These are phyloP conservation scores for Cephalopachus bancanus DNA, from an alignment of 2,797 vertebrate genomes.

Conservation along the genomic window DNA sequence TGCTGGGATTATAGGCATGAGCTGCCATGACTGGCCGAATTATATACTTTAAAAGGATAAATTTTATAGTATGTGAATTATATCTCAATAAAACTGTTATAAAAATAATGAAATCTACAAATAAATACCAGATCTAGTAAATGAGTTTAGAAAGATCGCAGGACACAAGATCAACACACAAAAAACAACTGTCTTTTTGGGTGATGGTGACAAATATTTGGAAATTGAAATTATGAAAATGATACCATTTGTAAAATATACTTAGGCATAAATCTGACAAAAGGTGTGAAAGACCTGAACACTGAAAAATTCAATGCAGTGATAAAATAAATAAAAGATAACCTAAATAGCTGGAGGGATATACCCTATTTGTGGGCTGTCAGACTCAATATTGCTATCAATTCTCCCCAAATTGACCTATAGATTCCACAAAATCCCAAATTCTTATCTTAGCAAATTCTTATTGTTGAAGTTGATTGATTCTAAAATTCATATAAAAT, in stretches of 20 bases:
- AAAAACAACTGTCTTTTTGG: not conserved
- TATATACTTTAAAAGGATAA: not conserved
- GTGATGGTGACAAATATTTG: not conserved
- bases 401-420: not conserved
- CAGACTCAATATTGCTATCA: not conserved
- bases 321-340: not conserved
- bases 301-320: not conserved
- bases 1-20: no score
- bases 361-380: not conserved
- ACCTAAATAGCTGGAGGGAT: not conserved
- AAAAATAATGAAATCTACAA: not conserved
- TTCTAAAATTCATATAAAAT: not conserved
- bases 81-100: not conserved
- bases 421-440: not conserved
- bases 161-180: not conserved
- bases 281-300: not conserved
- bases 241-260: not conserved
- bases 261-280: slow-evolving; percentile 6
- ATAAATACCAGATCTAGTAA: not conserved
- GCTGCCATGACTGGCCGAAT: not conserved
- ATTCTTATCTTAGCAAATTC: not conserved
- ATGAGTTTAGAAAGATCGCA: not conserved
- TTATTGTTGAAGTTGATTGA: not conserved
- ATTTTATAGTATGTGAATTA: not conserved
- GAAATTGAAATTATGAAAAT: slow-evolving; percentile 8